These are phyloP conservation scores for Gnathonemus longibarbis DNA, from an alignment of 2,113 vertebrate species.

Conservation along the genomic window DNA sequence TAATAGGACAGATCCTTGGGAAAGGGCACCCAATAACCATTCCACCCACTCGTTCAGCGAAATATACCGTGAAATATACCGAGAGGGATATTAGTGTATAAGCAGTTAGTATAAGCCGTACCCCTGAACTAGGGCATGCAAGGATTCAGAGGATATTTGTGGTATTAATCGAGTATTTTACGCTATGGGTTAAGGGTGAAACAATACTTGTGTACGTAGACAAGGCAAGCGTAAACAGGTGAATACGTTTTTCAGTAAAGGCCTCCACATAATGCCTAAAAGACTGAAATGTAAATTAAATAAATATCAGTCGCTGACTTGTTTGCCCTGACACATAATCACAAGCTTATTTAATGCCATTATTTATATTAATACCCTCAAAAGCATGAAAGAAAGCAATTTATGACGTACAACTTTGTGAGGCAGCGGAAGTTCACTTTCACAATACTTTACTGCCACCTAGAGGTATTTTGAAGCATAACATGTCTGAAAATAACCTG, in stretches of 20 bases:
- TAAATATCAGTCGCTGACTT: neutral
- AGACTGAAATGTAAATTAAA: neutral
- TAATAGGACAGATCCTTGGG: neutral
- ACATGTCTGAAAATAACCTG: neutral
- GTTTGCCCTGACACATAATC: neutral
- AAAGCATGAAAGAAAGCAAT: neutral
- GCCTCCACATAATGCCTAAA: neutral
- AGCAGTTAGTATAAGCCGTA: too few species aligned
- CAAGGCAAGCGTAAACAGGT: neutral
- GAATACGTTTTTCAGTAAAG: neutral
- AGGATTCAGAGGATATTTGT: too few species aligned
- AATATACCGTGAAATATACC: too few species aligned
- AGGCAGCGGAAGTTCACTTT: neutral
- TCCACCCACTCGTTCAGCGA: too few species aligned
- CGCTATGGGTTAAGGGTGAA: neutral
- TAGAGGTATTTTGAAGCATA: slow-evolving; percentile 27
- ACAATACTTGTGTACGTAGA: neutral
- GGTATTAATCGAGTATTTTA: too few species aligned
- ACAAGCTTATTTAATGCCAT: neutral
- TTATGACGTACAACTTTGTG: neutral
- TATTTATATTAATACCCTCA: neutral
- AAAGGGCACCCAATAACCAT: too few species aligned
- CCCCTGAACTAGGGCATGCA: too few species aligned
- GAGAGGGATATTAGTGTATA: too few species aligned
- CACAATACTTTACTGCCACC: slow-evolving; percentile 29